phyloP scores from a whole-genome alignment of 2,797 vertebrate genomes.

The Labeo calbasu region DNA sequence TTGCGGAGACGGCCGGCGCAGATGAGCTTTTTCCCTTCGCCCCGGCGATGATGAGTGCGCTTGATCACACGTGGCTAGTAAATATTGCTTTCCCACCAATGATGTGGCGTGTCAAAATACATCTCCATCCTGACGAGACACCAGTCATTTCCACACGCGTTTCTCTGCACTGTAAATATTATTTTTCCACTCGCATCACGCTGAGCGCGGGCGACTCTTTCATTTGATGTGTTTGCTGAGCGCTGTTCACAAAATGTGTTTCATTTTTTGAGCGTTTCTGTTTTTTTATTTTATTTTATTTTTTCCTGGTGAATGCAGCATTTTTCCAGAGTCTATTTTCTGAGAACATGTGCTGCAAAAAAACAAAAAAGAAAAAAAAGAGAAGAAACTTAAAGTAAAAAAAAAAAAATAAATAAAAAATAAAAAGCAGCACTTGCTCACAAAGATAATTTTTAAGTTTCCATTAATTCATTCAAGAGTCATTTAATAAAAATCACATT shows the following conservation, averaged over 20 bases:
- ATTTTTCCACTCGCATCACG: background rate
- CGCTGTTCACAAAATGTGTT: background rate
- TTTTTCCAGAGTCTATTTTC: background rate
- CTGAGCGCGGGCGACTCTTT: conserved; percentile 28
- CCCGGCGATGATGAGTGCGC: background rate
- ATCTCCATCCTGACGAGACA: conserved; percentile 52
- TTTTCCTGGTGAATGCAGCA: background rate
- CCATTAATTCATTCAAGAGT: background rate
- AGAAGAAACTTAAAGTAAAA: background rate
- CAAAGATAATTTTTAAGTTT: background rate
- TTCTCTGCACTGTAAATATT: conserved; percentile 29
- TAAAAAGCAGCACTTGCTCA: background rate
- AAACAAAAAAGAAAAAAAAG: background rate
- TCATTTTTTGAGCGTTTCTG: background rate
- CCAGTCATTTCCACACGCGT: conserved; percentile 31
- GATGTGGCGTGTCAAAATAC: conserved; percentile 65
- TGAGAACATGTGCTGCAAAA: background rate
- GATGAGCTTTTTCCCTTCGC: background rate
- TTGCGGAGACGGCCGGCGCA: conserved; percentile 57
- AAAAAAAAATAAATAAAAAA: background rate
- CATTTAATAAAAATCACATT: background rate
- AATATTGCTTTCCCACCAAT: conserved; percentile 65
- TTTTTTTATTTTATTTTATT: background rate
- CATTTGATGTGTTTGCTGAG: conserved; percentile 2
- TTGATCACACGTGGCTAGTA: conserved; percentile 38